phyloP scores from a whole-genome alignment of 2,113 vertebrate genomes.

The Labrus mixtus region DNA sequence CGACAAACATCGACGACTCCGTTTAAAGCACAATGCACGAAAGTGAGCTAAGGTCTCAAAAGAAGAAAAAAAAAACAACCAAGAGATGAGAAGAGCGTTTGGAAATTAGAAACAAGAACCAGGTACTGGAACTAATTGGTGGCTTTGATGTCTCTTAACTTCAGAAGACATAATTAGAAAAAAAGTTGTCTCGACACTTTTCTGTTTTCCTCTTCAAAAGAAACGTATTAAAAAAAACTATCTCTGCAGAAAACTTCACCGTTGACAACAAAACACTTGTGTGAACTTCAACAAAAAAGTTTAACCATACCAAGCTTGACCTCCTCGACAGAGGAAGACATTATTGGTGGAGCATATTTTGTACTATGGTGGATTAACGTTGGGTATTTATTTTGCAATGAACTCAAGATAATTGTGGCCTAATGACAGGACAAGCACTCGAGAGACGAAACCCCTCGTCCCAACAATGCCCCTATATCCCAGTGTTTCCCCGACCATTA shows the following conservation, averaged over 20 bases:
- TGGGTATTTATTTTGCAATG: no score
- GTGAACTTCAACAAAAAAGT: neutral
- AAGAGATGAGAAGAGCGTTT: neutral
- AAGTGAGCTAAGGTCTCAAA: neutral
- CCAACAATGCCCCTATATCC: no score
- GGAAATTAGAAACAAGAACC: neutral
- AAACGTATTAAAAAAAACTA: neutral
- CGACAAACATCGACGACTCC: neutral
- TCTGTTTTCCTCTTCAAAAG: slow-evolving; percentile 1
- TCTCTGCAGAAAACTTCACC: neutral
- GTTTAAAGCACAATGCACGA: neutral
- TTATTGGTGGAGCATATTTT: neutral
- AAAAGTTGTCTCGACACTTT: neutral
- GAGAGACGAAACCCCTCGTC: no score
- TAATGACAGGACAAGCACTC: no score
- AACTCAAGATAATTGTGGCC: no score
- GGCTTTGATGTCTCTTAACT: slow-evolving; percentile 24
- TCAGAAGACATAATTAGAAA: neutral
- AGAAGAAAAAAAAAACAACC: neutral
- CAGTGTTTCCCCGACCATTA: no score
- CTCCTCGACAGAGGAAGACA: neutral
- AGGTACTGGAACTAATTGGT: neutral
- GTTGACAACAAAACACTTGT: neutral
- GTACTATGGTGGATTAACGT: no score
- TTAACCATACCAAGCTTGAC: neutral